Evolutionary conservation across 1,140 invertebrate genomes (phyloP), one percentile per base, ranked within the genome.

Genomic region (Danaus plexippus): DNA sequence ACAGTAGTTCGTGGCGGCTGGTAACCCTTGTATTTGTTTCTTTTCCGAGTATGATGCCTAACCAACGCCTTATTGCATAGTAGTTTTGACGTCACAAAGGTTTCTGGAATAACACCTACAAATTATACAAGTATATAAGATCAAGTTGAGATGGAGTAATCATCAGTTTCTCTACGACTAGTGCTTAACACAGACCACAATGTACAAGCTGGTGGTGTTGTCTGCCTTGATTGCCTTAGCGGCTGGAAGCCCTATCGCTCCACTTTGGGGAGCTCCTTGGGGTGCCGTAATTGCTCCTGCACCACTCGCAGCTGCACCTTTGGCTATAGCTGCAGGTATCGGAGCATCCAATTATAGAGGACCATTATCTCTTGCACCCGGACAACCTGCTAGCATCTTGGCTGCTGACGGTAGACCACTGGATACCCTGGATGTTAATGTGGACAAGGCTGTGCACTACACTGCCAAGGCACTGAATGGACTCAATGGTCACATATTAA

Each of bases 131-230:
- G 71, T 84, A 81, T 84, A 84, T 68, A 84, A 81, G 69, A 63
- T 71, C 58, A 52, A 59, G 49, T 22, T 61, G 61, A 63, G 54
- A 47, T 52, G 70, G 68, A 61, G 56, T 60, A 66, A 55, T 55
- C 55, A 67, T 60, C 77, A 84, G 77, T 81, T 63, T 67, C 60
- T 71, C 63, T 67, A 58, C 56, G 60, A 63, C 63, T 64, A 64
- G 59, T 71, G 69, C 72, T 18, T 80, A 87, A 87, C 82, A 87
- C 86, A 88, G 83, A 89, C 85, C 86, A 87, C 71, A 70, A 85
- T 82, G 80, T 89, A 81, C 82, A 85, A 85, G 67, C 67, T 83
- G 78, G 76, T 88, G 70, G 75, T 87, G 70, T 83, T 87, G 66
- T 77, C 82, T 58, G 71, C 73, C 32, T 60, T 73, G 48, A 54